Evolutionary conservation across 2,888 invertebrate species (phyloP).

Genomic region (Entomobrya multifasciata): DNA sequence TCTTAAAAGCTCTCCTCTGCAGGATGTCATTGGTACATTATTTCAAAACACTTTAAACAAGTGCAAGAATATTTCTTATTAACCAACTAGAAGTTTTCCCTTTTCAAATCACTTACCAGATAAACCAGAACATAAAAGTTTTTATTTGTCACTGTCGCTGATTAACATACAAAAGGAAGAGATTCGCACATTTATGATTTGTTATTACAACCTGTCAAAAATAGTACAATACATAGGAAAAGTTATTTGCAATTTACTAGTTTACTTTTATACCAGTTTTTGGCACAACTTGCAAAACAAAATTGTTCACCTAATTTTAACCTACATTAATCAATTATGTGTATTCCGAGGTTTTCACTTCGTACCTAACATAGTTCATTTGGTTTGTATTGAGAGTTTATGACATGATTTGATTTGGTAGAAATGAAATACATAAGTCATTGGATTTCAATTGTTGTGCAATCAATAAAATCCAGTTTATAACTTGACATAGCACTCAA

Average conservation of each 20-base stretch:
- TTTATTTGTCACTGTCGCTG: background rate
- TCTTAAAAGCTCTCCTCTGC: too few species aligned
- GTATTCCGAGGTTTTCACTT: background rate
- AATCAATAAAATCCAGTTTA: background rate
- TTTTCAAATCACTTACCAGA: background rate
- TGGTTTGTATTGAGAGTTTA: background rate
- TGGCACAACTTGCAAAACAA: constrained; percentile 6
- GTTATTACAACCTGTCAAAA: constrained; percentile 27
- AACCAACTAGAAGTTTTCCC: background rate
- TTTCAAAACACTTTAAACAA: too few species aligned
- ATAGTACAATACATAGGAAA: background rate
- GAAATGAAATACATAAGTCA: background rate
- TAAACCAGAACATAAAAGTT: background rate
- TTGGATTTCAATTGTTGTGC: background rate
- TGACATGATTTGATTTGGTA: too few species aligned
- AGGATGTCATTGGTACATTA: too few species aligned
- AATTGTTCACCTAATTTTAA: constrained; percentile 27
- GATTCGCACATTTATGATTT: background rate
- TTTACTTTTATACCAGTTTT: constrained; percentile 3
- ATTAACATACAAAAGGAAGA: constrained; percentile 20
- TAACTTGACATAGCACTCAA: background rate
- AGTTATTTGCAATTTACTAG: background rate
- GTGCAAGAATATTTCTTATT: too few species aligned
- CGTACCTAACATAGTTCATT: background rate
- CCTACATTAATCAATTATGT: constrained; percentile 22